Percentiles rank a stretch among this genome's conserved stretches.
phyloP scores from a whole-genome alignment of 2,888 invertebrate species.

The Erebia palarica region DNA sequence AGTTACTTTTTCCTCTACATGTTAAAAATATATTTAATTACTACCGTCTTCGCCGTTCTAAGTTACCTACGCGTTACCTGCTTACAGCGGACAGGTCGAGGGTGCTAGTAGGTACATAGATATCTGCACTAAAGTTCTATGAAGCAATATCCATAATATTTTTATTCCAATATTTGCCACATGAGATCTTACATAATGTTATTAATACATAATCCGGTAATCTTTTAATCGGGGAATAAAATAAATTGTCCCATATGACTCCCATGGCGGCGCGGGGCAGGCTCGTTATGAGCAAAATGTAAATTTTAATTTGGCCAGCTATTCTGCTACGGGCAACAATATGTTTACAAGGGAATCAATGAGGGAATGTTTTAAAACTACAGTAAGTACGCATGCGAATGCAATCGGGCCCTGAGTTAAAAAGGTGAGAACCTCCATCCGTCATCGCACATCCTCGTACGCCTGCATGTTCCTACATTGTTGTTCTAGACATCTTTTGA shows the following conservation, averaged over 20 bases:
- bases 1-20: no score
- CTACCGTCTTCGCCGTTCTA: no score
- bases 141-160: not conserved
- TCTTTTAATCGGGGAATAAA: constrained; percentile 65
- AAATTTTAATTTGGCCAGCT: constrained; percentile 60
- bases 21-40: no score
- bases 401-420: no score
- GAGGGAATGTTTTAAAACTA: constrained; percentile 49
- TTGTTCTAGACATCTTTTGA: no score
- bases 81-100: not conserved
- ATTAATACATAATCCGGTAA: constrained; percentile 54
- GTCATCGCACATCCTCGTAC: no score
- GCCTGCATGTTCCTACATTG: no score
- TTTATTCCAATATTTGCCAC: constrained; percentile 32
- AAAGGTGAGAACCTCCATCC: no score
- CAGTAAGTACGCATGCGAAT: no score
- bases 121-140: no score
- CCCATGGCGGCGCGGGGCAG: constrained; percentile 36
- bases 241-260: constrained; percentile 57
- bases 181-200: constrained; percentile 52
- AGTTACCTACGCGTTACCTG: no score
- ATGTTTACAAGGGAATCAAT: constrained; percentile 46
- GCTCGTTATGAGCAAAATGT: constrained; percentile 53
- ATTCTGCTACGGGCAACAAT: constrained; percentile 47
- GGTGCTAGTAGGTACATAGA: not conserved